Evolutionary conservation across 2,113 vertebrate species (phyloP).

Genomic region (Melanerpes formicivorus): DNA sequence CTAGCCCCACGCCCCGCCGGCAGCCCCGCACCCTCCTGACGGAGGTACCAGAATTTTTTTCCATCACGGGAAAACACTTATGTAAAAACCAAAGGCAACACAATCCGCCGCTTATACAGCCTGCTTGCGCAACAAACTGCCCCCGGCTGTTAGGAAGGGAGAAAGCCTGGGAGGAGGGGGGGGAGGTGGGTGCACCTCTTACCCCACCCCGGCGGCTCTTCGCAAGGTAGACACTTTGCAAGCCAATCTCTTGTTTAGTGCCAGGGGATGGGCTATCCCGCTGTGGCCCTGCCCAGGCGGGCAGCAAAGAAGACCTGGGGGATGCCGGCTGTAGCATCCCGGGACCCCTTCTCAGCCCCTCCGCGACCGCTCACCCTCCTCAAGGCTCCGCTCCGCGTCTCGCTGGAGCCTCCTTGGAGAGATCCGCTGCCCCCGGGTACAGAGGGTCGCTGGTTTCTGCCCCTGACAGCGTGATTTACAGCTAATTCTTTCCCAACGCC

Average conservation of each 20-base stretch:
- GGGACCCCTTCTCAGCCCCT: not conserved
- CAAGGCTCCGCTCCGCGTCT: not conserved
- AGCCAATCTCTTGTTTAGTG: accelerated
- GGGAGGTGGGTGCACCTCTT: not conserved
- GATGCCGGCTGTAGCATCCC: not conserved
- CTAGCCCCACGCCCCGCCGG: not conserved
- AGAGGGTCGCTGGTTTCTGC: not conserved
- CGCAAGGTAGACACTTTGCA: accelerated
- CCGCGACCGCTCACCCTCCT: not conserved
- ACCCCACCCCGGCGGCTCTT: not conserved
- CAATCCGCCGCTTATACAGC: not conserved
- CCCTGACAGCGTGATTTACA: slow-evolving; percentile 24
- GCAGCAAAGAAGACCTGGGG: not conserved
- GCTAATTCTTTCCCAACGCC: not conserved
- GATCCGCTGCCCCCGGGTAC: not conserved
- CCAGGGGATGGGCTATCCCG: not conserved
- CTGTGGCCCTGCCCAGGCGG: not conserved
- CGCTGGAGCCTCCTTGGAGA: not conserved
- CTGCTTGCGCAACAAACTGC: not conserved
- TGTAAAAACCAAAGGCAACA: not conserved
- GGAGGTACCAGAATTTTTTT: not conserved
- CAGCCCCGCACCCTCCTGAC: not conserved
- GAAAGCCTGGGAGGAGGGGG: not conserved
- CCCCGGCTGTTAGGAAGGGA: not conserved
- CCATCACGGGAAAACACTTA: not conserved